phyloP scores from a whole-genome alignment of 2,888 invertebrate species.

The Parnassius apollo region DNA sequence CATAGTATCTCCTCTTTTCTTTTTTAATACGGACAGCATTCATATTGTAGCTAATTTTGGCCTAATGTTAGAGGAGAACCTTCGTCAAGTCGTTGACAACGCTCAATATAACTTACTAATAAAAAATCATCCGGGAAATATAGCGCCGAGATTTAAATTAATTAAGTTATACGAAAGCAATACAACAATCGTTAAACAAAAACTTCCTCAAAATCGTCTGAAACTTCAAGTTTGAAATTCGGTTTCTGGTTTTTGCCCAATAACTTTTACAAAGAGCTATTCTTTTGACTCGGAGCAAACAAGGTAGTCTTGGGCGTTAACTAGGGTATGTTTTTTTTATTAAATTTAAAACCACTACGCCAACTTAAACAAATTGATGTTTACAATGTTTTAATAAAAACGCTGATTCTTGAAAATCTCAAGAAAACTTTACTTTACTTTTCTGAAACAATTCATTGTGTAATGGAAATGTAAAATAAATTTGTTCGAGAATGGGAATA shows the following conservation, averaged over 20 bases:
- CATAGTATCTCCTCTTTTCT: no score
- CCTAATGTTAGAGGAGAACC: background rate
- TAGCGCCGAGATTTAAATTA: background rate
- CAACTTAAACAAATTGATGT: background rate
- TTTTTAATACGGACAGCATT: background rate
- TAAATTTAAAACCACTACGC: background rate
- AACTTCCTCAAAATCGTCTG: constrained; percentile 6
- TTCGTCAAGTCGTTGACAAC: background rate
- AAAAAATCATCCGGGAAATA: background rate
- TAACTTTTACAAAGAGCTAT: constrained; percentile 16
- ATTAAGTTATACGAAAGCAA: constrained; percentile 5
- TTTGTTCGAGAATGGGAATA: constrained; percentile 10
- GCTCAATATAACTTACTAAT: constrained; percentile 6
- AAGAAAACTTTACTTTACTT: background rate
- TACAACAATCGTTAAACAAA: constrained; percentile 14
- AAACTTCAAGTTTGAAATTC: constrained; percentile 12
- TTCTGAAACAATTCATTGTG: constrained; percentile 6
- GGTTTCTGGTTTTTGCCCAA: constrained; percentile 12
- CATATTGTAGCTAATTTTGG: background rate
- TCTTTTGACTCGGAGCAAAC: constrained; percentile 4
- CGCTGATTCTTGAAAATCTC: background rate
- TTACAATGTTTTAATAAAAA: constrained; percentile 1
- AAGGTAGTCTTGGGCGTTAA: constrained; percentile 4
- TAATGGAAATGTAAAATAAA: constrained; percentile 16
- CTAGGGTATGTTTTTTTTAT: constrained; percentile 17